These are phyloP conservation scores for Chloropsis cyanopogon DNA, from an alignment of 2,113 vertebrate genomes.

Conservation along the genomic window DNA sequence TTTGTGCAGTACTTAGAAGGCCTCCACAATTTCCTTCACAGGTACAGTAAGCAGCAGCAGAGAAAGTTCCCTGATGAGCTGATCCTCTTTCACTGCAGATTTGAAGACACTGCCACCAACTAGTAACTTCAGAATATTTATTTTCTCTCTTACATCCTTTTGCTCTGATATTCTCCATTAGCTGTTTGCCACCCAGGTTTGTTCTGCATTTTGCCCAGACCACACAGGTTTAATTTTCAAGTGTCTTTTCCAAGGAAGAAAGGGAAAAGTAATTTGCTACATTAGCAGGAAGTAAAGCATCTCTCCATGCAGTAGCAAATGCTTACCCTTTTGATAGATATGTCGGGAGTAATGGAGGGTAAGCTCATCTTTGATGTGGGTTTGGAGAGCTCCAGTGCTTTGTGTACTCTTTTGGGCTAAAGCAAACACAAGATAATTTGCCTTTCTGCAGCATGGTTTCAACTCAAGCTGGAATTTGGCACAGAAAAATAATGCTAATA, in stretches of 20 bases:
- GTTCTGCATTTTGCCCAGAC: neutral
- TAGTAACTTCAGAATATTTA: neutral
- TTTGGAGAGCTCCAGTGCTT: slow-evolving; percentile 42
- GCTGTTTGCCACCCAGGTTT: neutral
- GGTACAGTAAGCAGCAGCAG: neutral
- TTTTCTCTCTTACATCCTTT: neutral
- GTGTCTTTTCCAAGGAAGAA: neutral
- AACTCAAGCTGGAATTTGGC: neutral
- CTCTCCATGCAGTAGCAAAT: neutral
- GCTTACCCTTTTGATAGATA: neutral
- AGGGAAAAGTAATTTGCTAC: neutral
- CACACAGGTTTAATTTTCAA: slow-evolving; percentile 7
- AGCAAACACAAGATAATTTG: slow-evolving; percentile 20
- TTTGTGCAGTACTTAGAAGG: neutral
- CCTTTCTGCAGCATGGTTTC: slow-evolving; percentile 3
- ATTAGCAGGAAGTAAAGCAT: neutral
- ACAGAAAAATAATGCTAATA: neutral
- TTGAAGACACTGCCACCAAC: neutral
- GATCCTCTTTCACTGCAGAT: neutral
- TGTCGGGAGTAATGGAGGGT: neutral
- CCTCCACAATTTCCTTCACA: neutral
- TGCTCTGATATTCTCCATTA: neutral
- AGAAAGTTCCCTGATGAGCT: neutral
- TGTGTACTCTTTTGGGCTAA: slow-evolving; percentile 24
- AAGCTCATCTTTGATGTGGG: slow-evolving; percentile 32